Base-by-base conservation (phyloP, 2,888 invertebrate species). In the Xestobium rufovillosum region DNA sequence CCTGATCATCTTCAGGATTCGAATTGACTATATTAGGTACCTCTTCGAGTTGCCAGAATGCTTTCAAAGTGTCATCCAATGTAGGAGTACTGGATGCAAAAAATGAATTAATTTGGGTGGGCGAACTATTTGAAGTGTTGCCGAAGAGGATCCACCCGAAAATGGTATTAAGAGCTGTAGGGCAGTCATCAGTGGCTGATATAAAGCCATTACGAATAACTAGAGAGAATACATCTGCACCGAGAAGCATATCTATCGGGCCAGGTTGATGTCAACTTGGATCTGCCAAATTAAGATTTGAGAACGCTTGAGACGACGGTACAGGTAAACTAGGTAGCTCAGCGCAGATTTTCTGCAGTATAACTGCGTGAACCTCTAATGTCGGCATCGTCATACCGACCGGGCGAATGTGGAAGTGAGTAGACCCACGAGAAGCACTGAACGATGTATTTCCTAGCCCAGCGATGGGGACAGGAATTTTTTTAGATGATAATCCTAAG, bases 11-110 rank as follows among this genome's bases (percentile, higher is more conserved):
- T 9, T 28, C 28, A 28, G 28, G 28, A 9, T 9, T n/a, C 8
- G 8, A 8, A 6, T 6, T 8, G 8, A n/a, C 28, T 8, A 28
- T 10, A 6, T 10, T 28, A 10, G 28, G 9, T n/a, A 28, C 11
- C 11, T 28, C 28, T 28, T 28, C 28, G n/a, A 28, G 6, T 28
- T 28, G n/a, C 28, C 28, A 28, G 11, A 28, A 28, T 10, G n/a
- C 11, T 28, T 28, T 28, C 9, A 28, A 10, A 6, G 28, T 28
- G 11, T 6, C 8, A 9, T 28, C 28, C n/a, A n/a, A n/a, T n/a
- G n/a, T n/a, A n/a, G n/a, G n/a, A n/a, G n/a, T n/a, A n/a, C n/a
- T n/a, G n/a, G n/a, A n/a, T 23, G n/a, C 23, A 10, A 28, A 28
- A 28, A 28, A 11, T 8, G 28, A 28, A 11, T 28, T 10, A 28